Base-by-base conservation (phyloP, 2,888 invertebrate species). In the Nomada fucata region DNA sequence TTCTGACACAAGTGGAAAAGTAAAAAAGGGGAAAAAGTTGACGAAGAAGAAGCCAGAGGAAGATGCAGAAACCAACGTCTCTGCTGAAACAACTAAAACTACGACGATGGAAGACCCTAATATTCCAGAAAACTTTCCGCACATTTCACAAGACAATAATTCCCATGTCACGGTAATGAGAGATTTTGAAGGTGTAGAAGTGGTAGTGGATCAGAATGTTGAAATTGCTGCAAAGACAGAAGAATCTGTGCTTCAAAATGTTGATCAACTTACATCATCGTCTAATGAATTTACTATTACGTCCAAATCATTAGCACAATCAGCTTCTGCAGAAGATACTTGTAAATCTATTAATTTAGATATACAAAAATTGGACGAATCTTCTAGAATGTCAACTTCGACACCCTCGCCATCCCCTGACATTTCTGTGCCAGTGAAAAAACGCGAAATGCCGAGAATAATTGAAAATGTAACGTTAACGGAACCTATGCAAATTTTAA, bases 391-490 rank as follows among this genome's bases (percentile, higher is more conserved):
- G 44, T 70, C 86, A 10, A 76, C 82, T 13, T 87, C 90, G 10
- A 82, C 86, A 1, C 86, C 90, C 5, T 88, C 91, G 7, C 88
- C 91, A 4, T 82, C 87, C 10, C 86, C 91, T 7, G 91, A 91
- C 0, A 68, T 86, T 2, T 82, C 82, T 20, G 85, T 93, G 10
- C 93, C 93, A 0, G 93, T 93, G 0, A 94, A 94, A 44, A 93
- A 93, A 50, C 92, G 93, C 2, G 93, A 94, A 69, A 94, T 93
- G 86, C 93, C 93, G 7, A 88, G 93, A 72, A 93, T 93, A 47
- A 94, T 94, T 65, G 92, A 93, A 76, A 93, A 92, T 68, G 92
- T 94, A 0, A 81, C 93, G 3, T 80, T 94, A 15, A 93, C 92
- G 15, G 92, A 93, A 72, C 93, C 93, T 0, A 89, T 93, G 89